Conservation (phyloP, 1,140 invertebrate genomes). For the Cyphomyrmex costatus region DNA sequence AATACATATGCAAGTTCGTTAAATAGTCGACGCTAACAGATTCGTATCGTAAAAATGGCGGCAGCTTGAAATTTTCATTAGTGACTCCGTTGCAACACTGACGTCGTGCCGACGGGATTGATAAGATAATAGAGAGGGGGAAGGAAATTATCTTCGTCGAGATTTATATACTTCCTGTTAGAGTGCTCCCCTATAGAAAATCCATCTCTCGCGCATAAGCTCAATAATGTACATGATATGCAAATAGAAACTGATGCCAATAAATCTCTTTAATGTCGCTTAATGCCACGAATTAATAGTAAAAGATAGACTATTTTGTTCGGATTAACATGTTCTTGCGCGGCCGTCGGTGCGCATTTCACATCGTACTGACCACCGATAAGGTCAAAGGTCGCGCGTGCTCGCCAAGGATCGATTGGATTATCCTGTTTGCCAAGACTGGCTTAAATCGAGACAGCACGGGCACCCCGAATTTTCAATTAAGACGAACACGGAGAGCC, state of each 20-base stretch:
- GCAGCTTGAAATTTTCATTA: constrained; percentile 58
- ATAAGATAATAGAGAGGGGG: constrained; percentile 12
- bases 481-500: constrained; percentile 53
- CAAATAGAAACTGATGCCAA: background rate
- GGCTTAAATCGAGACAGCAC: constrained; percentile 42
- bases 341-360: constrained; percentile 31
- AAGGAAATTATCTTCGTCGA: background rate
- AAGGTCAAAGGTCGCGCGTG: constrained; percentile 71
- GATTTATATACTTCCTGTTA: background rate
- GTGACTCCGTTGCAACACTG: background rate
- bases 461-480: constrained; percentile 53
- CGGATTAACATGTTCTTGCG: constrained; percentile 30
- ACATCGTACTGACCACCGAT: constrained; percentile 12
- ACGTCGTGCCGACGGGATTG: constrained; percentile 11
- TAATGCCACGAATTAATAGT: background rate
- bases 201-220: background rate
- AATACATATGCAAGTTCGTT: constrained; percentile 62
- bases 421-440: constrained; percentile 51
- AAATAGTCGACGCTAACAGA: constrained; percentile 18
- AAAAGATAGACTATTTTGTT: background rate
- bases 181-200: background rate
- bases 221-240: background rate
- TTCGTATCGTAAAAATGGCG: constrained; percentile 31
- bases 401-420: constrained; percentile 67
- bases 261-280: background rate